Evolutionary conservation across 1,140 invertebrate genomes (phyloP).

Genomic region (Drosophila sp.): DNA sequence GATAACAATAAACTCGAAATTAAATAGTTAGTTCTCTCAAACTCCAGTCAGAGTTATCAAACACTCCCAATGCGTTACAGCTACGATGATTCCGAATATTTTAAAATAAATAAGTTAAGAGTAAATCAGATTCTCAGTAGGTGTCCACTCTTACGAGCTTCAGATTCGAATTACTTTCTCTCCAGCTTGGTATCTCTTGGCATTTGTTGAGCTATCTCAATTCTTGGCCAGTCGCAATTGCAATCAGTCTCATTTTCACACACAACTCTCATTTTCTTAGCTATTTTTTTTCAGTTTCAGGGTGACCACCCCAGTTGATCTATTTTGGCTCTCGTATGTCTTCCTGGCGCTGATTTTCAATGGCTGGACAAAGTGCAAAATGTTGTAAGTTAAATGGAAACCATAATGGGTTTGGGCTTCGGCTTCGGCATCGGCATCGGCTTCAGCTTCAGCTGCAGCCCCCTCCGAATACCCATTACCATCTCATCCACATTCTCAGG

Average conservation of each 20-base stretch:
- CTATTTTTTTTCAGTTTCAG: slow-evolving; percentile 40
- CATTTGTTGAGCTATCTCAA: slow-evolving; percentile 48
- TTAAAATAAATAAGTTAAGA: too few species aligned
- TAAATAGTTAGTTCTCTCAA: too few species aligned
- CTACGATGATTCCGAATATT: too few species aligned
- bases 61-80: too few species aligned
- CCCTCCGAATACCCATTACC: not conserved
- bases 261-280: slow-evolving; percentile 63
- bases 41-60: too few species aligned
- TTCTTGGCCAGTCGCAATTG: slow-evolving; percentile 37
- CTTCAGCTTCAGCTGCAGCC: slow-evolving; percentile 6
- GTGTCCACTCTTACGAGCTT: too few species aligned
- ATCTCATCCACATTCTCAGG: not conserved
- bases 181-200: not conserved
- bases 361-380: slow-evolving; percentile 76
- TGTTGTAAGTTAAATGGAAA: slow-evolving; percentile 82
- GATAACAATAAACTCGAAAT: too few species aligned
- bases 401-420: slow-evolving; percentile 72
- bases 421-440: slow-evolving; percentile 8
- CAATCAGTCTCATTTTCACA: slow-evolving; percentile 80
- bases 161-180: not conserved
- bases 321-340: slow-evolving; percentile 50
- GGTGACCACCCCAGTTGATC: slow-evolving; percentile 41
- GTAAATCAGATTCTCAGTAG: too few species aligned
- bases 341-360: slow-evolving; percentile 40